A percentile compares a stretch with the other conserved stretches of the same genome.
Evolutionary conservation across 2,113 vertebrate species (phyloP).

Genomic region (Saccopteryx leptura): DNA sequence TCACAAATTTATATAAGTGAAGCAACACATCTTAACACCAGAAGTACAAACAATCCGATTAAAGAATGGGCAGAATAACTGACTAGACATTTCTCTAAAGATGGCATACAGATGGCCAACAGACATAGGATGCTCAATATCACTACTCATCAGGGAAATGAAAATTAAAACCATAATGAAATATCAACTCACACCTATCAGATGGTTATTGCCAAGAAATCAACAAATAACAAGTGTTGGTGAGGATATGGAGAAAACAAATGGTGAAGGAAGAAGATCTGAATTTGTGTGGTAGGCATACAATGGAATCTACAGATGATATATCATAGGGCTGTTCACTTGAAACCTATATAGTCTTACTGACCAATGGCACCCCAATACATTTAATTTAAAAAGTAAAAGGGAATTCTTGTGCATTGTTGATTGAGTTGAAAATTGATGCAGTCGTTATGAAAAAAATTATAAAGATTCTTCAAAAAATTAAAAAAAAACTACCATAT

Average conservation of each 20-base stretch:
- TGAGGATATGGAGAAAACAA: neutral
- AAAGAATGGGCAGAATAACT: neutral
- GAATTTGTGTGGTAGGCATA: neutral
- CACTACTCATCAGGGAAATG: neutral
- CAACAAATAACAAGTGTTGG: neutral
- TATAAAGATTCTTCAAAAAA: neutral
- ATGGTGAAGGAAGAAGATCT: neutral
- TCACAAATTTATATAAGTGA: neutral
- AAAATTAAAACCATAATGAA: neutral
- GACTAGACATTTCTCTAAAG: neutral
- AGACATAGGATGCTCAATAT: neutral
- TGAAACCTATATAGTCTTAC: neutral
- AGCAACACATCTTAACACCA: neutral
- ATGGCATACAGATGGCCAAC: neutral
- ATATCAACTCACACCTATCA: neutral
- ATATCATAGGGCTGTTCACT: neutral
- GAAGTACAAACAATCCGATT: neutral
- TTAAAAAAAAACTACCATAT: neutral
- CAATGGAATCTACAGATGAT: neutral
- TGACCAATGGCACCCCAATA: neutral
- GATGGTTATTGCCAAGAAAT: neutral
- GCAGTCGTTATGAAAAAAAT: neutral
- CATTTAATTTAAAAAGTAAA: neutral
- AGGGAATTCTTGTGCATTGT: neutral
- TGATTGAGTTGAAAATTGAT: neutral